Conservation (phyloP, 2,113 vertebrate genomes). For the Crotalus horridus region DNA sequence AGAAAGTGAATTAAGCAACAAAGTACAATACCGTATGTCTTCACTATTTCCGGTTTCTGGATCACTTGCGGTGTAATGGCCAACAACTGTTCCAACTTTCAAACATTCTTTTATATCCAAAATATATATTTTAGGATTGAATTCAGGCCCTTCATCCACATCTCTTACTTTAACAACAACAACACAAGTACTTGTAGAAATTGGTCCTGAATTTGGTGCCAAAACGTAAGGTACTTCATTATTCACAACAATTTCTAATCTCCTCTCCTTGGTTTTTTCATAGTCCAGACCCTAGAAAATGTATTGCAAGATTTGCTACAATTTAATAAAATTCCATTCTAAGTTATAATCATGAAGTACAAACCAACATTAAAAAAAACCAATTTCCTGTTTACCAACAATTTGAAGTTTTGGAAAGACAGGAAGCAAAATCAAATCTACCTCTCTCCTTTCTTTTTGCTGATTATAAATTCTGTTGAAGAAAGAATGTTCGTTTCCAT, state of each 20-base stretch:
- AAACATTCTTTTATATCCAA: constrained; percentile 75
- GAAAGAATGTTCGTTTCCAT: background rate
- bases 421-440: background rate
- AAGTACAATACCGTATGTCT: constrained; percentile 75
- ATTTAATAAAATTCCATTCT: accelerated
- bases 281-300: constrained; percentile 77
- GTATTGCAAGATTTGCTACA: background rate
- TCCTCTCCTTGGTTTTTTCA: constrained; percentile 64
- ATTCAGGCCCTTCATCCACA: constrained; percentile 83
- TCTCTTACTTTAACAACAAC: constrained; percentile 73
- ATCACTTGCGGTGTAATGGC: constrained; percentile 75
- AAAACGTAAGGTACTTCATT: constrained; percentile 77
- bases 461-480: background rate
- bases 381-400: background rate
- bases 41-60: constrained; percentile 77
- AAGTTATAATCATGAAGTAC: background rate
- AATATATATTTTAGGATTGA: constrained; percentile 64
- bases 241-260: constrained; percentile 73
- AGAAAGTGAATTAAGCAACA: background rate
- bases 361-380: background rate
- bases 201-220: constrained; percentile 46
- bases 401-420: background rate
- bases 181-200: constrained; percentile 66
- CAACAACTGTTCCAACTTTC: constrained; percentile 66
- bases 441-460: background rate